phyloP scores from a whole-genome alignment of 2,888 invertebrate species.

The Eueremaeus valkanovi region DNA sequence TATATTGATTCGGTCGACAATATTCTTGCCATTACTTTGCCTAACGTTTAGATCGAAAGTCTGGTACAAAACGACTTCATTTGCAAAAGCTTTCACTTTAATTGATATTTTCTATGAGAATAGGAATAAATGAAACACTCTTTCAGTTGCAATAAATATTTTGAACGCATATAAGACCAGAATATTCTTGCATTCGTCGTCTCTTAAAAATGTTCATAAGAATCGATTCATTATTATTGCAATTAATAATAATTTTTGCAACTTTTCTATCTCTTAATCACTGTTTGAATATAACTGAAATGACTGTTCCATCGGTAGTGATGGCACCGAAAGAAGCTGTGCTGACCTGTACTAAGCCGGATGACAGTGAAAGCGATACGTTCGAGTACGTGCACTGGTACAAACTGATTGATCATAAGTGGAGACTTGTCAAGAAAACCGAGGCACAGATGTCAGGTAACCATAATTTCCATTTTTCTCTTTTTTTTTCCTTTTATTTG shows the following conservation, averaged over 20 bases:
- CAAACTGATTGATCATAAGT: background rate
- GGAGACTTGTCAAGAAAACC: background rate
- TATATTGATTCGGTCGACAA: too few species aligned
- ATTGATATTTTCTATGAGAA: too few species aligned
- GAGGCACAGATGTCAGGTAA: background rate
- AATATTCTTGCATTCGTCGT: too few species aligned
- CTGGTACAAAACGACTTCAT: too few species aligned
- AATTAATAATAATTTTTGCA: background rate
- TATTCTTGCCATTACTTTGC: too few species aligned
- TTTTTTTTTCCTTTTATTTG: too few species aligned
- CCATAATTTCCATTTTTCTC: background rate
- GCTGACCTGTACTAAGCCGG: background rate
- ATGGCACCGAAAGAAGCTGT: background rate
- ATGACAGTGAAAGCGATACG: background rate
- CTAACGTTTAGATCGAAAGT: too few species aligned
- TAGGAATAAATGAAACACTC: too few species aligned
- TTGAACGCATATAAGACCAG: too few species aligned
- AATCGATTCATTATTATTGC: background rate
- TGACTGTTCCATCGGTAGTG: constrained; percentile 9
- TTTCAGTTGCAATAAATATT: too few species aligned
- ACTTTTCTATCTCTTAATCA: background rate
- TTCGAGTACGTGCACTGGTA: background rate
- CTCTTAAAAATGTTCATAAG: background rate
- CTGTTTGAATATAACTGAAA: background rate
- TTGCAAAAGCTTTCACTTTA: too few species aligned